These are phyloP conservation scores for Nemurella pictetii DNA, from an alignment of 2,888 invertebrate species.

Conservation along the genomic window DNA sequence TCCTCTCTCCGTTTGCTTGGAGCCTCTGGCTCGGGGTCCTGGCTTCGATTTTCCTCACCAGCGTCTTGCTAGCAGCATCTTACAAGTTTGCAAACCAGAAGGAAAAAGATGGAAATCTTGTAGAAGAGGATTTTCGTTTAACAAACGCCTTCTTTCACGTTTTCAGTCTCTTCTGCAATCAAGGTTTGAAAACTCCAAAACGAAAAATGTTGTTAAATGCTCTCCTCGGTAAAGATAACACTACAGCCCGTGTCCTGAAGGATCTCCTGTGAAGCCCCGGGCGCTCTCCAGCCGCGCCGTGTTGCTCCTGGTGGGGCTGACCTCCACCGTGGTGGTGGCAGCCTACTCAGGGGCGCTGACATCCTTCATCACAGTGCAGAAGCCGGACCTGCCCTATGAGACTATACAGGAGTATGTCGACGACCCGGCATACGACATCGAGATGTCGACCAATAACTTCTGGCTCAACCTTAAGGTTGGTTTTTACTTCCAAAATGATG, in stretches of 20 bases:
- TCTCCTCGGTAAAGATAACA: background rate
- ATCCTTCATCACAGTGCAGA: background rate
- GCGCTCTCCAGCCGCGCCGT: background rate
- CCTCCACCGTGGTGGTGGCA: background rate
- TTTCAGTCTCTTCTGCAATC: background rate
- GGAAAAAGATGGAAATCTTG: background rate
- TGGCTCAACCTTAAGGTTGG: background rate
- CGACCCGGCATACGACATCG: background rate
- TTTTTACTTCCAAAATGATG: background rate
- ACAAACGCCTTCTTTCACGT: background rate
- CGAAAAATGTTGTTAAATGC: background rate
- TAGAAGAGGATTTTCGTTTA: background rate
- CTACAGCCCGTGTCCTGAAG: background rate
- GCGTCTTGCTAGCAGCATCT: background rate
- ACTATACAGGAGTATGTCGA: background rate
- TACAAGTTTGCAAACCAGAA: background rate
- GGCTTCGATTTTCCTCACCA: background rate
- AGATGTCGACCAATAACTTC: background rate
- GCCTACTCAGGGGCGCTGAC: conserved; percentile 1
- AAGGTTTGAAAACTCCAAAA: too few relatives aligned
- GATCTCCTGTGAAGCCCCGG: background rate
- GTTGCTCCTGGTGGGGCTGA: background rate
- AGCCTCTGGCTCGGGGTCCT: background rate
- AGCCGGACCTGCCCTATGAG: background rate
- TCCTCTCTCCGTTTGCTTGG: background rate